These are phyloP conservation scores for Ia io DNA, from an alignment of 2,113 vertebrate species.

Conservation along the genomic window DNA sequence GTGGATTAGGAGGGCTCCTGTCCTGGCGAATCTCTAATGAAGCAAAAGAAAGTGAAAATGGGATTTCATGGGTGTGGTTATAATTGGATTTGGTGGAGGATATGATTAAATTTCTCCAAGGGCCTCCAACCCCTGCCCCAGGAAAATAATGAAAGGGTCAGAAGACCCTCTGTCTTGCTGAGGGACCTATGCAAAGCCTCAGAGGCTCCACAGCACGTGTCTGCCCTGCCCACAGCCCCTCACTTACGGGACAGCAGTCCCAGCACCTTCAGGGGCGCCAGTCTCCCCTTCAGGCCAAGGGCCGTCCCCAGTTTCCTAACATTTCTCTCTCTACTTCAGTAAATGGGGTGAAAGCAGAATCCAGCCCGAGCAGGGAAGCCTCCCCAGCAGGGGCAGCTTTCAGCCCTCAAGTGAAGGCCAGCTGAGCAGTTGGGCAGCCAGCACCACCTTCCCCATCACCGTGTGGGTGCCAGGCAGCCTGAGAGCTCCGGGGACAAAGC, in stretches of 20 bases:
- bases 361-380: background rate
- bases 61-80: constrained; percentile 54
- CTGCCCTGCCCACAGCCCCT: background rate
- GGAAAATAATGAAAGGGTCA: constrained; percentile 46
- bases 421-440: background rate
- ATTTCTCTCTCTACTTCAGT: background rate
- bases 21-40: constrained; percentile 27
- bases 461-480: background rate
- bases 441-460: fast-evolving
- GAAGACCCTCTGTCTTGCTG: background rate
- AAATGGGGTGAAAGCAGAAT: background rate
- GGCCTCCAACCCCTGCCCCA: constrained; percentile 44
- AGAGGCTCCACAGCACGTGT: background rate
- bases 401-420: background rate
- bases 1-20: background rate
- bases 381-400: background rate
- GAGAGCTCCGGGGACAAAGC: background rate
- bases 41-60: constrained; percentile 61
- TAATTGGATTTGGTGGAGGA: constrained; percentile 67
- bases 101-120: constrained; percentile 69
- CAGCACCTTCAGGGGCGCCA: fast-evolving
- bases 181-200: background rate
- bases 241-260: background rate
- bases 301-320: background rate
- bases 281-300: background rate